These are phyloP conservation scores for Distichodus sexfasciatus DNA, from an alignment of 2,797 vertebrate species.

Conservation along the genomic window DNA sequence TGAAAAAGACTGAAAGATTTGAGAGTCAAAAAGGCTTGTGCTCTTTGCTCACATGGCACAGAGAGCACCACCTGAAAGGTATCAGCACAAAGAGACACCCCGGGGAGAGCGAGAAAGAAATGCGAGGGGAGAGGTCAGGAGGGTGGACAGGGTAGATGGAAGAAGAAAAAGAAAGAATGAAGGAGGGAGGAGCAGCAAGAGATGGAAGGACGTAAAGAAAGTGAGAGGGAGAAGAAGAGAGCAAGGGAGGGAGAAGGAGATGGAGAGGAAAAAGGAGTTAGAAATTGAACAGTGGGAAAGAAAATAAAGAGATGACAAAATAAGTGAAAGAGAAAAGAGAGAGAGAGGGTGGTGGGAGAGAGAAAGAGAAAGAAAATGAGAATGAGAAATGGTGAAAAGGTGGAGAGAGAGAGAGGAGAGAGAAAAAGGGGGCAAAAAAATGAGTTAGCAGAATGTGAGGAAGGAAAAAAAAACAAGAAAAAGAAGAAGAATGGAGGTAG, in stretches of 20 bases:
- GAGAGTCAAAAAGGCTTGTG: slow-evolving; percentile 56
- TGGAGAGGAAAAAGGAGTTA: no score
- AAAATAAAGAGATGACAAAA: no score
- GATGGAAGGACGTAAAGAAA: not conserved
- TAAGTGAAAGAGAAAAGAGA: not conserved
- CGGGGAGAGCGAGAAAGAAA: not conserved
- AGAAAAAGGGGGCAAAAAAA: slow-evolving; percentile 6
- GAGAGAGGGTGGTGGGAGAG: not conserved
- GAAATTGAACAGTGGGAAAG: not conserved
- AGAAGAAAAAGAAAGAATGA: not conserved
- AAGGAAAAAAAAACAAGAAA: not conserved
- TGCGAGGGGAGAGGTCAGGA: not conserved
- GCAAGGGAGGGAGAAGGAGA: not conserved
- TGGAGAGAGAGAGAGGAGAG: not conserved
- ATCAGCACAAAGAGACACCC: no score
- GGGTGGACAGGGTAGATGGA: not conserved
- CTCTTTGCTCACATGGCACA: slow-evolving; percentile 1
- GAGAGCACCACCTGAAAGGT: no score
- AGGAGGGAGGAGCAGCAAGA: not conserved
- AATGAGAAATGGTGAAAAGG: not conserved
- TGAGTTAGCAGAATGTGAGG: not conserved
- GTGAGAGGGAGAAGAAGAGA: not conserved
- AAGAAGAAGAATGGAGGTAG: no score
- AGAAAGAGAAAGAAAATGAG: not conserved
- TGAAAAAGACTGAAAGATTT: slow-evolving; percentile 65